Conservation (phyloP, 2,797 vertebrate species). For the Karalla daura region DNA sequence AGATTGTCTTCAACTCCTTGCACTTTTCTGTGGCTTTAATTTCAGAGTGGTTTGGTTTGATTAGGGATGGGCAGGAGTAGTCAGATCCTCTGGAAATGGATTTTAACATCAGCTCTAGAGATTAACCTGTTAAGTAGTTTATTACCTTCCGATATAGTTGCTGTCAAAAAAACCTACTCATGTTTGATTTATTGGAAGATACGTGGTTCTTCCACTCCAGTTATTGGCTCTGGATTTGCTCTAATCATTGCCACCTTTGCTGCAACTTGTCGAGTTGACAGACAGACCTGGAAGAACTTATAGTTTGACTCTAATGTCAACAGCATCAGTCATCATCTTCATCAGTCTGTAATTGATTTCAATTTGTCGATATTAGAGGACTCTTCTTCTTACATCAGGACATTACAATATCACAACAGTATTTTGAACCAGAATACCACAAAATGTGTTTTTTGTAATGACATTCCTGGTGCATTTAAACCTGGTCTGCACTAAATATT, state of each 20-base stretch:
- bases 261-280: slow-evolving; percentile 3
- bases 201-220: background rate
- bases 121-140: background rate
- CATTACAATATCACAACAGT: background rate
- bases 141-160: background rate
- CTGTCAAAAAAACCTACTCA: background rate
- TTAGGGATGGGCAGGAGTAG: slow-evolving; percentile 42
- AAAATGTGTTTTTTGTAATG: background rate
- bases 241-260: slow-evolving; percentile 3
- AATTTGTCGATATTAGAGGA: background rate
- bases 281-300: slow-evolving; percentile 2
- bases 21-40: slow-evolving; percentile 44
- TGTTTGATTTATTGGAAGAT: background rate
- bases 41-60: slow-evolving; percentile 47
- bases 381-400: background rate
- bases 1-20: slow-evolving; percentile 34
- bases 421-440: background rate
- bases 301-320: background rate
- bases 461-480: background rate
- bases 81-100: slow-evolving; percentile 15
- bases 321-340: background rate
- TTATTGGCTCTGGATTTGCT: background rate
- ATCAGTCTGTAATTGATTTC: background rate
- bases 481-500: background rate
- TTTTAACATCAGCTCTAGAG: background rate